Evolutionary conservation across 2,113 vertebrate species (phyloP), one percentile per base, ranked within the genome.

Genomic region (Cercocebus atys): DNA sequence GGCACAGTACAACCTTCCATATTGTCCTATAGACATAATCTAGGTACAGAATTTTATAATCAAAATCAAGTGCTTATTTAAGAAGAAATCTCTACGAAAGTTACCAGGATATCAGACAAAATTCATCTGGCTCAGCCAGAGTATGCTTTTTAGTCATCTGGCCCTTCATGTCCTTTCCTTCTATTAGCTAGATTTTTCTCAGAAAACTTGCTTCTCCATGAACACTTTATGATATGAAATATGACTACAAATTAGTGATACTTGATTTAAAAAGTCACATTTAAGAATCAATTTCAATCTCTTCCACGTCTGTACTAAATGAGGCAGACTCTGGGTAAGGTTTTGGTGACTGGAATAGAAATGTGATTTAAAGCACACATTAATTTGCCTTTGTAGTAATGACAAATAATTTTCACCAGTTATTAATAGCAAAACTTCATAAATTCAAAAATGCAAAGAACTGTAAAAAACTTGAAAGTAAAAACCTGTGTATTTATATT

Each of bases 381-480:
- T n/a, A 73, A 73, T 85, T 97, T 95, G 55, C 55, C 83, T 97
- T 84, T 93, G 30, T 73, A 57, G 45, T 86, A 97, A 92, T 86
- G 13, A 79, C 16, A 91, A 80, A 35, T 75, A 90, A 50, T 93
- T 90, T 95, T 86, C n/a, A 72, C 79, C 30, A 87, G 59, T 30
- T 83, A 93, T 23, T 92, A 93, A 88, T 40, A 95, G 32, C 4
- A 93, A 91, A 95, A 90, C n/a, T 86, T 88, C 4, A 43, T 61
- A 88, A 75, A 96, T 59, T 93, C 7, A 93, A 93, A 96, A 91
- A 79, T 82, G 22, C 14, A 89, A 72, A 66, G 8, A 7, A 68
- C 1, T 22, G 73, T 32, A 91, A 61, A 76, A 87, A 66, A 12
- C 14, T 66, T 76, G 25, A 80, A 90, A 85, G 45, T 95, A 18